Percentiles rank a stretch among this genome's conserved stretches.
Evolutionary conservation across 2,888 invertebrate species (phyloP).

Genomic region (Tetropium fuscum): DNA sequence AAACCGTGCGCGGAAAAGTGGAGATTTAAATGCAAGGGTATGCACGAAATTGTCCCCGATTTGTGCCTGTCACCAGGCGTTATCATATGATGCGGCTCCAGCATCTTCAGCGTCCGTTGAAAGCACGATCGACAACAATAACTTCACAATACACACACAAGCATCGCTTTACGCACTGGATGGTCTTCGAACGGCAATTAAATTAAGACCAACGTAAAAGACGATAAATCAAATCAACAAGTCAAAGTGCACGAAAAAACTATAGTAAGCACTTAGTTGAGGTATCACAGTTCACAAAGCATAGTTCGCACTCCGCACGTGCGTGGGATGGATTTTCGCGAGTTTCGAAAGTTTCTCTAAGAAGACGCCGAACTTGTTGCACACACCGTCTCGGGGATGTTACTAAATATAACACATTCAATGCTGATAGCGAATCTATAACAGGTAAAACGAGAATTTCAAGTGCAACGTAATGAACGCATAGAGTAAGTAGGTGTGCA

Average conservation of each 20-base stretch:
- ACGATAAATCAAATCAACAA: conserved; percentile 29
- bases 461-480: conserved; percentile 55
- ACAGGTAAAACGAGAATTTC: conserved; percentile 65
- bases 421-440: conserved; percentile 46
- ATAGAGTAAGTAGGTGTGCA: conserved; percentile 50
- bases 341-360: conserved; percentile 24
- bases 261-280: conserved; percentile 29
- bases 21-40: conserved; percentile 69
- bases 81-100: conserved; percentile 55
- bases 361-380: conserved; percentile 20
- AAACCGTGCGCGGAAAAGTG: conserved; percentile 70
- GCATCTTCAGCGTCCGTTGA: conserved; percentile 47
- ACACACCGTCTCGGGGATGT: conserved; percentile 42
- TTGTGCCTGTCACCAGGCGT: conserved; percentile 58
- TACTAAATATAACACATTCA: conserved; percentile 50
- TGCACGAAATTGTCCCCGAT: conserved; percentile 66
- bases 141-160: background rate
- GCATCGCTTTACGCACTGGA: background rate
- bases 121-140: conserved; percentile 3
- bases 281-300: conserved; percentile 26
- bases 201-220: conserved; percentile 10
- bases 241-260: conserved; percentile 40
- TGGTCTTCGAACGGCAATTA: background rate
- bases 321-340: conserved; percentile 29
- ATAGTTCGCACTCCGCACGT: conserved; percentile 12